phyloP scores from a whole-genome alignment of 2,888 invertebrate species.

The Leucophora obtusa region DNA sequence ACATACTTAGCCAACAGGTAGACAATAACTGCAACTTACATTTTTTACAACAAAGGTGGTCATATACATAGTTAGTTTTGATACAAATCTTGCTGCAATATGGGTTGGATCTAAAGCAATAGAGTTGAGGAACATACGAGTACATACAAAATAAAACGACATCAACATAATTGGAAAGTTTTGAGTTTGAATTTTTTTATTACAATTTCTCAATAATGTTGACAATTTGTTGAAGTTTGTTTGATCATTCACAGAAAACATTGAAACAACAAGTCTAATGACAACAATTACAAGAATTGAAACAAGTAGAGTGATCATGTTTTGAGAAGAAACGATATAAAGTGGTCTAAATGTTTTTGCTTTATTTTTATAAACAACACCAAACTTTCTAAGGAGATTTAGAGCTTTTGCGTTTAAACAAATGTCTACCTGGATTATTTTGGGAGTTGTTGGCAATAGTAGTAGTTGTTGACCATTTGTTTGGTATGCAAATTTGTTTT shows the following conservation, averaged over 20 bases:
- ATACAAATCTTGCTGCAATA: constrained; percentile 41
- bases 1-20: constrained; percentile 62
- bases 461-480: constrained; percentile 18
- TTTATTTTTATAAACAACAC: not conserved
- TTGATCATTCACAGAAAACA: constrained; percentile 30
- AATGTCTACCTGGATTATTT: not conserved
- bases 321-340: not conserved
- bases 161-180: constrained; percentile 56
- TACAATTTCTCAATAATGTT: constrained; percentile 64
- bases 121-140: constrained; percentile 20
- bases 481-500: constrained; percentile 34
- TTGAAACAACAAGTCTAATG: constrained; percentile 50
- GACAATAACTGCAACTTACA: constrained; percentile 14
- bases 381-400: constrained; percentile 26
- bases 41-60: constrained; percentile 36
- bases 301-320: constrained; percentile 22
- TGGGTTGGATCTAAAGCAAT: constrained; percentile 27
- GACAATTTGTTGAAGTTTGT: constrained; percentile 59
- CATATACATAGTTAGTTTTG: constrained; percentile 22
- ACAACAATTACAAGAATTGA: constrained; percentile 59
- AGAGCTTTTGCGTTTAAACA: not conserved
- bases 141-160: constrained; percentile 22
- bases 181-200: constrained; percentile 22
- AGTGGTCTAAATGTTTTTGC: not conserved
- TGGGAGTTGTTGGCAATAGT: not conserved